Evolutionary conservation across 2,888 invertebrate genomes (phyloP), one percentile per base, ranked within the genome.

Genomic region (Cyclophora punctaria): DNA sequence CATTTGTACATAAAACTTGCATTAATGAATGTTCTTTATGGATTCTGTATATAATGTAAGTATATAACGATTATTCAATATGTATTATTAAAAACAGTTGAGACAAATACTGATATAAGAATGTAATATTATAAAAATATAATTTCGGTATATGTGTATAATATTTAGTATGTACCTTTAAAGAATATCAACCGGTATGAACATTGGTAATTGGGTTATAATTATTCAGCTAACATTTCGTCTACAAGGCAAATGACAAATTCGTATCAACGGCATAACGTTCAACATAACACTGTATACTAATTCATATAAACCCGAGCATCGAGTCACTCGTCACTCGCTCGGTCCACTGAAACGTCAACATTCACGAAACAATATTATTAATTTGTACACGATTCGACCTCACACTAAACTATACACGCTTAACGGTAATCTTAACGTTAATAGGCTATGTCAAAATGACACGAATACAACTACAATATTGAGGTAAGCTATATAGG

Each of bases 401-500:
- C 73, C 75, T 74, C 65, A 69, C 69, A 68, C 20, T 67, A 74
- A 65, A 69, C 71, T 79, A 77, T 79, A 79, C 82, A 83, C 80
- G 80, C 75, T 77, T 79, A 77, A 76, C 62, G 62, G 68, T 83
- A 83, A 76, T 82, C 85, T 86, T 87, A 87, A 85, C 67, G 75
- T 78, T 86, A 87, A 83, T 87, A 87, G 87, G 86, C 87, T 85
- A 78, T 81, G 87, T 85, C 86, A 83, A 80, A 77, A 78, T 79
- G 84, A 86, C 85, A 81, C 73, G 71, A 72, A 79, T 85, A 83
- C 75, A 80, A 79, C 83, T 85, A 86, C 75, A 65, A 73, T 78
- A 82, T 76, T 85, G 86, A 87, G 87, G 87, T 86, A 87, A 84
- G 82, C 82, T 81, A 83, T 80, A 81, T 83, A 86, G 86, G 86